Evolutionary conservation across 2,888 invertebrate species (phyloP).

Genomic region (Salpingus planirostris): DNA sequence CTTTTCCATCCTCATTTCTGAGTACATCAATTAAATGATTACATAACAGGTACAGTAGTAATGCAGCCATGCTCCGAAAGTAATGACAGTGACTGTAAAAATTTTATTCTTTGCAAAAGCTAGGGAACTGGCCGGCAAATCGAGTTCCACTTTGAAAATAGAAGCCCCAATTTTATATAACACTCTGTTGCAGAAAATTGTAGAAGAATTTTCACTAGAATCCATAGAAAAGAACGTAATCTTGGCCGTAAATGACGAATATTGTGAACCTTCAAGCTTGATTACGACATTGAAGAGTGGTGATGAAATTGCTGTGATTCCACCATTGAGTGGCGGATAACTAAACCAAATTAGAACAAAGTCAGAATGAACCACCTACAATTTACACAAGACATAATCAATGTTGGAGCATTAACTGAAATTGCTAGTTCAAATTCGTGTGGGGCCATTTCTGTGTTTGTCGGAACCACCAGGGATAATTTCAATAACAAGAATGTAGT

Average conservation of each 20-base stretch:
- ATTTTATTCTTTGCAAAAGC: constrained; percentile 86
- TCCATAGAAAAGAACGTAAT: constrained; percentile 62
- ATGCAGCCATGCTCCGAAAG: too few species aligned
- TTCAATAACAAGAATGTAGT: constrained; percentile 78
- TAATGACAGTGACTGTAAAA: constrained; percentile 47
- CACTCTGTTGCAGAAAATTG: constrained; percentile 53
- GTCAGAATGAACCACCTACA: constrained; percentile 65
- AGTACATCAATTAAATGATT: neutral
- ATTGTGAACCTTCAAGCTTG: too few species aligned
- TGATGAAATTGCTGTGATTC: constrained; percentile 86
- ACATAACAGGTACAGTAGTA: too few species aligned
- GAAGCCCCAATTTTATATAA: constrained; percentile 47
- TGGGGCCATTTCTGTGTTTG: constrained; percentile 83
- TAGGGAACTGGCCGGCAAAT: constrained; percentile 66
- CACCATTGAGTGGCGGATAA: constrained; percentile 88
- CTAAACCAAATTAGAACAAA: too few species aligned
- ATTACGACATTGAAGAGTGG: too few species aligned
- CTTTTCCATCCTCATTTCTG: neutral
- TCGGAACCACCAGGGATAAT: constrained; percentile 80
- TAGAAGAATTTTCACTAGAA: constrained; percentile 54
- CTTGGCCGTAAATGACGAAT: constrained; percentile 77
- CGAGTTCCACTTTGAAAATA: constrained; percentile 47
- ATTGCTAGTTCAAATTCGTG: constrained; percentile 62
- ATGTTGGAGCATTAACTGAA: constrained; percentile 57
- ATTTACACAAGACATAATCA: constrained; percentile 57